A percentile compares a stretch with the other conserved stretches of the same genome.
Evolutionary conservation across 2,888 invertebrate species (phyloP).

Genomic region (Ectropis crepuscularia): DNA sequence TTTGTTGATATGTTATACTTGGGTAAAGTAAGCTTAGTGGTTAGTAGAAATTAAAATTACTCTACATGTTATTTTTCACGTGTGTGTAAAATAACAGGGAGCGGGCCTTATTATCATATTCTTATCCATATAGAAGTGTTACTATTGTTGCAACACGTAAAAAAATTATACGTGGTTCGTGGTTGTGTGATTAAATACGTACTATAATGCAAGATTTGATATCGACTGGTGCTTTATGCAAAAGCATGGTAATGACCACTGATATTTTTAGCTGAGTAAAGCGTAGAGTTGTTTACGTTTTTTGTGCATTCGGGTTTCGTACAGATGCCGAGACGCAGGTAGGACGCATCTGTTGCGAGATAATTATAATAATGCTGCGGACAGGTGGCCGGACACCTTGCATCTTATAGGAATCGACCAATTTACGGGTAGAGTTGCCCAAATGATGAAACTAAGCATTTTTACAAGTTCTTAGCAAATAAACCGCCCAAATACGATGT

Average conservation of each 20-base stretch:
- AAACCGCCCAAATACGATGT: background rate
- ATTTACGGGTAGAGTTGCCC: background rate
- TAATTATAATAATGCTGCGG: slow-evolving; percentile 60
- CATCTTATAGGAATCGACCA: slow-evolving; percentile 49
- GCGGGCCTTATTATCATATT: no score
- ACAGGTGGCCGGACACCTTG: slow-evolving; percentile 82
- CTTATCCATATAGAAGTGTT: no score
- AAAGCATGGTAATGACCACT: slow-evolving; percentile 9
- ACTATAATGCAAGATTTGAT: no score
- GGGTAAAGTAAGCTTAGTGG: background rate
- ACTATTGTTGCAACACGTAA: no score
- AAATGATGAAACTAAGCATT: background rate
- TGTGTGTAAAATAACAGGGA: no score
- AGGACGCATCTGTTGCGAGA: slow-evolving; percentile 79
- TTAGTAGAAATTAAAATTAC: no score
- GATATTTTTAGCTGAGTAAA: slow-evolving; percentile 30
- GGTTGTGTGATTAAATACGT: no score
- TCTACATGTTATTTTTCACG: no score
- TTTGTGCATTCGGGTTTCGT: slow-evolving; percentile 49
- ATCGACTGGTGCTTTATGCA: no score
- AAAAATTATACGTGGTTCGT: no score
- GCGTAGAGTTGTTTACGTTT: slow-evolving; percentile 52
- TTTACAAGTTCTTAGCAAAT: background rate
- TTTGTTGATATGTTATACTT: background rate
- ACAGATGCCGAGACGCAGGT: slow-evolving; percentile 62